Conservation (phyloP, 2,113 vertebrate species). For the Corythornis madagascariensis region DNA sequence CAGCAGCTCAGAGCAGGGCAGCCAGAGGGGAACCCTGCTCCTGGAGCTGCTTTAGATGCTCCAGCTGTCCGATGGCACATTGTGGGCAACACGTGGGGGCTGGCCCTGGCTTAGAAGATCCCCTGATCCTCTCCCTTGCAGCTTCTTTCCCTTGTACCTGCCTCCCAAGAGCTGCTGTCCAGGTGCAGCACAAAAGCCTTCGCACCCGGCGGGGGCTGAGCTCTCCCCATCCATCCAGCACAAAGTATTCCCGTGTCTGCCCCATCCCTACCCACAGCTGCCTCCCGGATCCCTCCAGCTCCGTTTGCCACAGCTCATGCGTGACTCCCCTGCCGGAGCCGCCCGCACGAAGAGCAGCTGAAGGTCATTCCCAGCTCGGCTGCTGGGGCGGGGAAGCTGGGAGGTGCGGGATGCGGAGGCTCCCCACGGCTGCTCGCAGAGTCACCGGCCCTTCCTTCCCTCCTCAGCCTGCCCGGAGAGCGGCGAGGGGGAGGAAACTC, state of each 20-base stretch:
- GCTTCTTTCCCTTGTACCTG: neutral
- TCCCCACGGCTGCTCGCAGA: too few relatives aligned
- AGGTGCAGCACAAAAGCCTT: neutral
- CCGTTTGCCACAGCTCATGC: neutral
- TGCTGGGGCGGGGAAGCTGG: neutral
- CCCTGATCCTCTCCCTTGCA: neutral
- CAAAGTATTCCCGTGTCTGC: neutral
- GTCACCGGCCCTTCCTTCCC: too few relatives aligned
- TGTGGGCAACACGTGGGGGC: fast-evolving
- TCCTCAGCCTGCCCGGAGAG: too few relatives aligned
- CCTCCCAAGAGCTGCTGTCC: fast-evolving
- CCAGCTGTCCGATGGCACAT: neutral
- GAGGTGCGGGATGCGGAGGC: too few relatives aligned
- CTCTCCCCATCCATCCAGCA: neutral
- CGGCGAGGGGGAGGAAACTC: neutral
- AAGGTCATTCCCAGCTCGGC: neutral
- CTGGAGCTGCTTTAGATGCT: neutral
- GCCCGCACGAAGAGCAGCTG: neutral
- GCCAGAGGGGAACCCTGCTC: neutral
- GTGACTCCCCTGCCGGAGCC: neutral
- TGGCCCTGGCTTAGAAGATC: neutral
- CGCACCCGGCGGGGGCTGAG: neutral
- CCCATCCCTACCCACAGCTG: neutral
- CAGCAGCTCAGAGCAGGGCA: neutral
- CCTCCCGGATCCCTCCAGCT: neutral